phyloP scores from a whole-genome alignment of 2,888 invertebrate genomes.

The Zhuqinia jingwanae region DNA sequence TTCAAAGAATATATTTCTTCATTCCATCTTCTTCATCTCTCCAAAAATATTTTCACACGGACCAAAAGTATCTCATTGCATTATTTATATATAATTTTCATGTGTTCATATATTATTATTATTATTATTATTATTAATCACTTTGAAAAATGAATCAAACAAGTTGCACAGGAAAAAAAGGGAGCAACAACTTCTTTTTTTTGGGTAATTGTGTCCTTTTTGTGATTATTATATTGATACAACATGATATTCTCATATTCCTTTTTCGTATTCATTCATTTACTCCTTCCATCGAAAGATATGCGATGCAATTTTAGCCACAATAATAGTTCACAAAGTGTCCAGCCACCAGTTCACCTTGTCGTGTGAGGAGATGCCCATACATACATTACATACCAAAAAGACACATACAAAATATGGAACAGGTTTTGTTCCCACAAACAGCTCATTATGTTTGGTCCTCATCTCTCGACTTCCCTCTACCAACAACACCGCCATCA shows the following conservation, averaged over 20 bases:
- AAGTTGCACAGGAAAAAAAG: constrained; percentile 45
- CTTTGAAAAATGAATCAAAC: constrained; percentile 43
- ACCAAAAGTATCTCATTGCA: constrained; percentile 69
- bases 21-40: no score
- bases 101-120: no score
- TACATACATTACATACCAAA: constrained; percentile 1
- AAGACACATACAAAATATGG: background rate
- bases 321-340: constrained; percentile 51
- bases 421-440: constrained; percentile 47
- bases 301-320: constrained; percentile 1
- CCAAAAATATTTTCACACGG: constrained; percentile 73
- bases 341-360: constrained; percentile 60
- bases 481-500: background rate
- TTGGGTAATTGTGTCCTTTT: constrained; percentile 36
- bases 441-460: background rate
- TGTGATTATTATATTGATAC: constrained; percentile 19
- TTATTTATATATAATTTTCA: constrained; percentile 69
- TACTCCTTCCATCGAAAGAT: no score
- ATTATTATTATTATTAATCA: constrained; percentile 45
- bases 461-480: constrained; percentile 6
- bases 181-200: constrained; percentile 61
- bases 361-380: constrained; percentile 20
- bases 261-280: background rate
- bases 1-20: background rate
- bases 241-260: constrained; percentile 34